phyloP scores from a whole-genome alignment of 2,888 invertebrate species.

The Perizoma affinitatum region DNA sequence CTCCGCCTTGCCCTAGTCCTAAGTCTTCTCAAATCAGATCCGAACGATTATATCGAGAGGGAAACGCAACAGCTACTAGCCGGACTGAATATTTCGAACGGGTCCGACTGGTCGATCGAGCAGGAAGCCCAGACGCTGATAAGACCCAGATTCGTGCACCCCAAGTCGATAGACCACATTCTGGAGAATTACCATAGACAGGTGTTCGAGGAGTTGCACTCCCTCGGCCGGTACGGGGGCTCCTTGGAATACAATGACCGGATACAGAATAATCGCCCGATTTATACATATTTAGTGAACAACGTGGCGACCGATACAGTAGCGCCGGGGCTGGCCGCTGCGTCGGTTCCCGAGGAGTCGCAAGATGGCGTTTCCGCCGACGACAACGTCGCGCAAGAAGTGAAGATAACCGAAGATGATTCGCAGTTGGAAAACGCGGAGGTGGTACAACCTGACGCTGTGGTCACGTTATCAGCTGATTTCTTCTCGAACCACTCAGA shows the following conservation, averaged over 20 bases:
- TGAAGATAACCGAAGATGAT: constrained; percentile 72
- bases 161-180: constrained; percentile 88
- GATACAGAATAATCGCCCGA: constrained; percentile 68
- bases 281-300: constrained; percentile 80
- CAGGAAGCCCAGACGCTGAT: constrained; percentile 82
- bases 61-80: constrained; percentile 79
- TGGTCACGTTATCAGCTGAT: constrained; percentile 71
- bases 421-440: constrained; percentile 36
- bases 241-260: constrained; percentile 72
- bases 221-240: constrained; percentile 83
- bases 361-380: constrained; percentile 72
- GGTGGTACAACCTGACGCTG: constrained; percentile 56
- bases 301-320: constrained; percentile 78
- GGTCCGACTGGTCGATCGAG: constrained; percentile 87
- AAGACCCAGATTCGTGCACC: constrained; percentile 86
- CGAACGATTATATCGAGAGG: constrained; percentile 87
- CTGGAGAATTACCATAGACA: constrained; percentile 88
- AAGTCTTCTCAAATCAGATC: constrained; percentile 91
- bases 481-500: constrained; percentile 67
- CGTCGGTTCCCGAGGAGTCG: constrained; percentile 51
- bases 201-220: constrained; percentile 89
- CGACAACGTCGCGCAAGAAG: constrained; percentile 76
- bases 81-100: constrained; percentile 86
- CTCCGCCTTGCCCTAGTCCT: constrained; percentile 91
- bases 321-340: constrained; percentile 62